These are phyloP conservation scores for Astur gentilis DNA, from an alignment of 2,113 vertebrate genomes.

Conservation along the genomic window DNA sequence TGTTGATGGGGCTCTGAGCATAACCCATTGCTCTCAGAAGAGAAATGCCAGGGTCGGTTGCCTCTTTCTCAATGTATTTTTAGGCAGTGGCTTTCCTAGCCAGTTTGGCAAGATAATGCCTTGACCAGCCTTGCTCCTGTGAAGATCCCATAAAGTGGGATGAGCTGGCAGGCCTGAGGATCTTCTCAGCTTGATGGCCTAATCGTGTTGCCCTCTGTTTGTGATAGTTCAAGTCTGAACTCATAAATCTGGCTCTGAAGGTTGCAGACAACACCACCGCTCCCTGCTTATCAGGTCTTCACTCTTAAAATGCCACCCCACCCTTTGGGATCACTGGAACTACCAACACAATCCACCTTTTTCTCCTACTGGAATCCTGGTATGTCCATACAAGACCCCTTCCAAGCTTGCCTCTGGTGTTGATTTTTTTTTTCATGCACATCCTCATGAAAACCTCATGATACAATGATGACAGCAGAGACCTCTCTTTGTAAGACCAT, in stretches of 20 bases:
- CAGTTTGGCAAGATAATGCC: neutral
- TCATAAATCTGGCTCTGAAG: neutral
- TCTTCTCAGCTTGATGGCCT: neutral
- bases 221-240: neutral
- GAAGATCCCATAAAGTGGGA: neutral
- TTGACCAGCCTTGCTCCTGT: neutral
- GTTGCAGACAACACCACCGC: neutral
- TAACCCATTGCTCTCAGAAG: accelerated
- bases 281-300: neutral
- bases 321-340: neutral
- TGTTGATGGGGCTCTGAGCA: neutral
- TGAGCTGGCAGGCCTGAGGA: neutral
- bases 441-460: neutral
- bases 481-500: neutral
- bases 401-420: neutral
- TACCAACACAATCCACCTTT: neutral
- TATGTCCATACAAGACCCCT: neutral
- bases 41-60: neutral
- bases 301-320: neutral
- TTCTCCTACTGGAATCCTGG: neutral
- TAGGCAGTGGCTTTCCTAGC: neutral
- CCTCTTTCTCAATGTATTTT: neutral
- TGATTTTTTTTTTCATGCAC: neutral
- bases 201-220: neutral
- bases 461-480: neutral